A percentile compares a stretch with the other conserved stretches of the same genome.
phyloP scores from a whole-genome alignment of 2,888 invertebrate genomes.

The Ophion slaviceki region DNA sequence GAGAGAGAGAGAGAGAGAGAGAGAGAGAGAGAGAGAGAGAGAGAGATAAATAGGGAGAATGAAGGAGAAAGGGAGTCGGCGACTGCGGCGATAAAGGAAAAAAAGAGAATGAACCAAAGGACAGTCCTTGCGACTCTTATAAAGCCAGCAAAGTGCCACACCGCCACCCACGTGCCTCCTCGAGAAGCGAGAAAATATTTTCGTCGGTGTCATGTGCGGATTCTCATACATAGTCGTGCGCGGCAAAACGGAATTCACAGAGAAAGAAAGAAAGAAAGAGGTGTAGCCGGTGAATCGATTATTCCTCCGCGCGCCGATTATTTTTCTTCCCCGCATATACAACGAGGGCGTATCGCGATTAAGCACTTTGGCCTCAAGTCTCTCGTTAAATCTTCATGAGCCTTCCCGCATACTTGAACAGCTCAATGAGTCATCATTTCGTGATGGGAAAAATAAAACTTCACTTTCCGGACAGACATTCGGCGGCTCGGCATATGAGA shows the following conservation, averaged over 20 bases:
- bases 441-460: not conserved
- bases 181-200: conserved; percentile 76
- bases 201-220: conserved; percentile 65
- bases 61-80: conserved; percentile 63
- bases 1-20: too few relatives aligned
- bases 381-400: conserved; percentile 57
- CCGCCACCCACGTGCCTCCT: conserved; percentile 81
- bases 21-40: too few relatives aligned
- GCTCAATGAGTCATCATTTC: conserved; percentile 18
- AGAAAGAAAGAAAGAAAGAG: conserved; percentile 7
- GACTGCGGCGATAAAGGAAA: conserved; percentile 61
- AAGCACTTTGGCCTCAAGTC: conserved; percentile 53
- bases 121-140: conserved; percentile 79
- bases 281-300: conserved; percentile 77
- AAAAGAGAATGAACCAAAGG: conserved; percentile 67
- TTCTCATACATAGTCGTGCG: conserved; percentile 26
- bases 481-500: not conserved
- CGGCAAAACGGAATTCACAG: conserved; percentile 21
- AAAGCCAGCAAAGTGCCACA: conserved; percentile 80
- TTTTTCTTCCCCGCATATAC: conserved; percentile 46
- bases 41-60: conserved; percentile 49
- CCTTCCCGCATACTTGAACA: conserved; percentile 40
- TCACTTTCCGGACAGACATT: not conserved
- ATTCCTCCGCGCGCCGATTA: conserved; percentile 59
- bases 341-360: conserved; percentile 62